Base-by-base conservation (phyloP, 2,113 vertebrate species). In the Puffinus mauretanicus region DNA sequence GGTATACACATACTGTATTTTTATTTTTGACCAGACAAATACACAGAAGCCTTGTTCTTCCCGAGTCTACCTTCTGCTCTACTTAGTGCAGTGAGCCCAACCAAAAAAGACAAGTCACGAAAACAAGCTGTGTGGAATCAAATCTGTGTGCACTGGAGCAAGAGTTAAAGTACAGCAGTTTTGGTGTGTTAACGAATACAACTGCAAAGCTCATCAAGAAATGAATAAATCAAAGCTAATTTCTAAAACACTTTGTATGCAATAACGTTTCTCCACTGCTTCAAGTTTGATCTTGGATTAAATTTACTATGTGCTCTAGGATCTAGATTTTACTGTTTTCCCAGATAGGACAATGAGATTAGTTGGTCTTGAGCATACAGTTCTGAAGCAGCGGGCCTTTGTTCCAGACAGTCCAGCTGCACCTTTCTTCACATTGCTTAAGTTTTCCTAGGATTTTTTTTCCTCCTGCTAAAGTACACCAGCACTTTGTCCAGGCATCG, bases 41-140 rank as follows among this genome's bases (percentile, higher is more conserved):
- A 82, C 29, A 73, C 32, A 94, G 65, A 89, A 90, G 8, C 46
- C 62, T 65, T 42, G 17, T 60, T 96, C 60, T 55, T 42, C 84
- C 70, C 40, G 32, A 88, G 5, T 49, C 66, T 51, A 65, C 82
- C 66, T 96, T 96, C 90, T 96, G 92, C 93, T 96, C 96, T 70
- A 97, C 55, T 93, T 96, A 86, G 66, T 94, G 85, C 84, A 76
- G 34, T 94, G 75, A 97, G 93, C 38, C 49, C 91, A 95, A 96
- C 40, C 70, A 82, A 91, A 96, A 94, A 82, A 54, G 96, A 94
- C 93, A 96, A 85, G 83, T 87, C 81, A 95, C 7, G 10, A 91
- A 94, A 96, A 72, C 47, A 93, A 89, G 30, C 69, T 84, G 64
- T 16, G 69, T 79, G 36, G 65, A 93, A 88, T 47, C 77, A 90